These are phyloP conservation scores for Fragum sueziense DNA, from an alignment of 2,888 invertebrate species.

Conservation along the genomic window DNA sequence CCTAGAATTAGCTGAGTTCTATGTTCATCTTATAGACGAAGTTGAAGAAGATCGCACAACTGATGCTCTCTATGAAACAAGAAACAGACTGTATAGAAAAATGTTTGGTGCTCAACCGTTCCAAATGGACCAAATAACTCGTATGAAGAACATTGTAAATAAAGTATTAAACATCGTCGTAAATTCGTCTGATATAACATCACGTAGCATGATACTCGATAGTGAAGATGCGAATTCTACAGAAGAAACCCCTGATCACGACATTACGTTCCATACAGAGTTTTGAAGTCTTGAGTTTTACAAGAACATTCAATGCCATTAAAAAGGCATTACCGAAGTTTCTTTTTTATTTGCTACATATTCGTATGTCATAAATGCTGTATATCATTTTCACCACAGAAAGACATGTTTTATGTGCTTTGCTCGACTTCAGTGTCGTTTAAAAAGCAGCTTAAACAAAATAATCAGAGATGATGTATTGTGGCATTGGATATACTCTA, in stretches of 20 bases:
- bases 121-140: constrained; percentile 33
- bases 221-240: not conserved
- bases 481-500: too few relatives aligned
- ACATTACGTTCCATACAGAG: constrained; percentile 14
- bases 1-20: constrained; percentile 39
- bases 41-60: constrained; percentile 52
- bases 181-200: constrained; percentile 24
- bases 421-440: too few relatives aligned
- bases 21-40: constrained; percentile 42
- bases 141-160: constrained; percentile 42
- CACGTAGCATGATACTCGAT: not conserved
- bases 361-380: too few relatives aligned
- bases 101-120: constrained; percentile 39
- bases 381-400: too few relatives aligned
- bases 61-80: constrained; percentile 43
- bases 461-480: too few relatives aligned
- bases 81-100: constrained; percentile 45
- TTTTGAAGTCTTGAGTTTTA: constrained; percentile 11
- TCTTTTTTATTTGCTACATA: too few relatives aligned
- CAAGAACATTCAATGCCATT: too few relatives aligned
- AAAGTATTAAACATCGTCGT: constrained; percentile 42
- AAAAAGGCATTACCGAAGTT: too few relatives aligned
- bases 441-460: too few relatives aligned
- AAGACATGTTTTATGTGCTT: too few relatives aligned
- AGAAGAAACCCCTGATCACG: not conserved